Evolutionary conservation across 2,888 invertebrate species (phyloP).

Genomic region (Eledona agricola): DNA sequence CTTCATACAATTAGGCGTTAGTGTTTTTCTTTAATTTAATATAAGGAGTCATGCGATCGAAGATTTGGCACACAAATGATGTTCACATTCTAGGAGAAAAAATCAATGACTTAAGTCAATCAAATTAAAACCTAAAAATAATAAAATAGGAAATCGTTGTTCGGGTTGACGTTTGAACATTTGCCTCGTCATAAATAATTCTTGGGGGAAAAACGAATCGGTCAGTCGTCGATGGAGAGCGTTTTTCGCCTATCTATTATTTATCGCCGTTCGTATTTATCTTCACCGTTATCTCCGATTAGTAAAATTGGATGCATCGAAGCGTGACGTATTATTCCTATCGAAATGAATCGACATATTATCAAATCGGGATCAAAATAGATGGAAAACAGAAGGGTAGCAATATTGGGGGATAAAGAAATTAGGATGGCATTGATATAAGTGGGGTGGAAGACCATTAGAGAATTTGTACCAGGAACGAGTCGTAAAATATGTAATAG

Average conservation of each 20-base stretch:
- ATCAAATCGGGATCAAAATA: constrained; percentile 55
- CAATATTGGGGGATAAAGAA: constrained; percentile 46
- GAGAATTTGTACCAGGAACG: constrained; percentile 39
- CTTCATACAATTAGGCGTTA: too few relatives aligned
- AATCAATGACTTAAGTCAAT: too few relatives aligned
- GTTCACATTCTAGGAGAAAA: too few relatives aligned
- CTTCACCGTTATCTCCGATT: constrained; percentile 40
- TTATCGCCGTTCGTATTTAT: constrained; percentile 31
- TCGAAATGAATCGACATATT: constrained; percentile 48
- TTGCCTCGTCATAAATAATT: too few relatives aligned
- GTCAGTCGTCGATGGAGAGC: constrained; percentile 4
- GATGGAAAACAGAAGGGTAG: constrained; percentile 53
- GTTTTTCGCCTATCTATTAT: constrained; percentile 17
- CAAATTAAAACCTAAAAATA: too few relatives aligned
- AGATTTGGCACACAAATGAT: too few relatives aligned
- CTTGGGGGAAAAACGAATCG: constrained; percentile 11
- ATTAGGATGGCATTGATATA: constrained; percentile 38
- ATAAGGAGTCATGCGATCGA: too few relatives aligned
- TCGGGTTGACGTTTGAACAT: too few relatives aligned
- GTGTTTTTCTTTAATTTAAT: too few relatives aligned
- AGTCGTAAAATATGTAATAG: constrained; percentile 33
- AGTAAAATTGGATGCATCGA: constrained; percentile 43
- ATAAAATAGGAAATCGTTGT: too few relatives aligned
- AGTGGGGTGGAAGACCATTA: constrained; percentile 42
- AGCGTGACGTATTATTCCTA: constrained; percentile 48